Evolutionary conservation across 2,113 vertebrate species (phyloP).

Genomic region (Mesoclemmys tuberculata): DNA sequence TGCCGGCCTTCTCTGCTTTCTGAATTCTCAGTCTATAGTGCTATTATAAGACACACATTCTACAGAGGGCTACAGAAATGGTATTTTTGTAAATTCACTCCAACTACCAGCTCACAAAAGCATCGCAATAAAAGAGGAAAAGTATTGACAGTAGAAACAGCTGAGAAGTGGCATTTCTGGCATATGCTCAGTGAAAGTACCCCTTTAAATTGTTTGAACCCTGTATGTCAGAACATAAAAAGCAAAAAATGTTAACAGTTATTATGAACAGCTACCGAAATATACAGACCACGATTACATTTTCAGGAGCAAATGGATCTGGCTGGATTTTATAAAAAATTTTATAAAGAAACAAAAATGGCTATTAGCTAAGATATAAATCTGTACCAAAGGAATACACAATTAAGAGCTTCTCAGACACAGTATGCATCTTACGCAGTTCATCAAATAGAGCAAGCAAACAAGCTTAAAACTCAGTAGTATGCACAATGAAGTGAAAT

Average conservation of each 20-base stretch:
- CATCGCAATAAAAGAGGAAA: not conserved
- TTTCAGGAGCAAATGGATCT: not conserved
- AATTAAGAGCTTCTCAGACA: not conserved
- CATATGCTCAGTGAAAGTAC: not conserved
- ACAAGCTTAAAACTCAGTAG: not conserved
- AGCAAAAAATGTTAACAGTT: not conserved
- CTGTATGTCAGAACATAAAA: not conserved
- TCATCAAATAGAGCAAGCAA: not conserved
- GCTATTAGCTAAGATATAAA: not conserved
- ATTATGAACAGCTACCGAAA: not conserved
- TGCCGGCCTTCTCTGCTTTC: not conserved
- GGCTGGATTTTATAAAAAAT: not conserved
- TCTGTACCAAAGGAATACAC: not conserved
- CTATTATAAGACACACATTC: not conserved
- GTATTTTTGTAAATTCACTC: not conserved
- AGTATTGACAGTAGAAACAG: not conserved
- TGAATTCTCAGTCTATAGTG: rapidly evolving
- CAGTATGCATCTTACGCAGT: not conserved
- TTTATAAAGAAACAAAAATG: not conserved
- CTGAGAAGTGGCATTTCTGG: not conserved
- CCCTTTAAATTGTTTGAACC: not conserved
- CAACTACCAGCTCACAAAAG: not conserved
- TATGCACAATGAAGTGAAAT: not conserved
- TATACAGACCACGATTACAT: not conserved
- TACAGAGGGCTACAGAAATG: not conserved